Conservation (phyloP, 2,888 invertebrate species). For the Apamea sordens region DNA sequence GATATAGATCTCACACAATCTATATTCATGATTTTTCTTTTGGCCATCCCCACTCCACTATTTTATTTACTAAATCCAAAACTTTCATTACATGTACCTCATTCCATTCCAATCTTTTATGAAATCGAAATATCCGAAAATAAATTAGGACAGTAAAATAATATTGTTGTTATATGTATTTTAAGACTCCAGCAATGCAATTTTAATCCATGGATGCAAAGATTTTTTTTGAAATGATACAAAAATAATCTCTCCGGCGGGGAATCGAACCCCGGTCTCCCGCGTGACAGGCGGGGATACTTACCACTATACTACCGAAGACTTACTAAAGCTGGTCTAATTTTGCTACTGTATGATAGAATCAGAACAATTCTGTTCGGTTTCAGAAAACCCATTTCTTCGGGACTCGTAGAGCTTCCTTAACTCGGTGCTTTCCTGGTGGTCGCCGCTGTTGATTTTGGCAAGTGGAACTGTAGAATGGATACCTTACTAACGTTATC, state of each 20-base stretch:
- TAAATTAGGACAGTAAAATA: neutral
- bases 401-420: neutral
- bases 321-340: accelerated
- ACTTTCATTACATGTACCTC: neutral
- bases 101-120: neutral
- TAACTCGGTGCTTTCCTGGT: neutral
- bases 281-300: slow-evolving; percentile 88
- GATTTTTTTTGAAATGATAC: neutral
- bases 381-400: neutral
- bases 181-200: neutral
- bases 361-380: neutral
- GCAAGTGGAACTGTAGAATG: neutral
- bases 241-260: slow-evolving; percentile 68
- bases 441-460: neutral
- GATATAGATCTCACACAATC: neutral
- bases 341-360: neutral
- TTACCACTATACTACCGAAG: slow-evolving; percentile 9
- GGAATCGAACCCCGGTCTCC: slow-evolving; percentile 80
- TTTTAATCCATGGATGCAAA: no score
- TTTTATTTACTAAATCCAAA: neutral
- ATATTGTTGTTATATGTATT: neutral
- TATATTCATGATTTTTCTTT: no score
- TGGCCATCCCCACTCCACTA: no score
- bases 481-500: no score
- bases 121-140: neutral